These are phyloP conservation scores for Cephus pygmeus DNA, from an alignment of 2,888 invertebrate species.

Conservation along the genomic window DNA sequence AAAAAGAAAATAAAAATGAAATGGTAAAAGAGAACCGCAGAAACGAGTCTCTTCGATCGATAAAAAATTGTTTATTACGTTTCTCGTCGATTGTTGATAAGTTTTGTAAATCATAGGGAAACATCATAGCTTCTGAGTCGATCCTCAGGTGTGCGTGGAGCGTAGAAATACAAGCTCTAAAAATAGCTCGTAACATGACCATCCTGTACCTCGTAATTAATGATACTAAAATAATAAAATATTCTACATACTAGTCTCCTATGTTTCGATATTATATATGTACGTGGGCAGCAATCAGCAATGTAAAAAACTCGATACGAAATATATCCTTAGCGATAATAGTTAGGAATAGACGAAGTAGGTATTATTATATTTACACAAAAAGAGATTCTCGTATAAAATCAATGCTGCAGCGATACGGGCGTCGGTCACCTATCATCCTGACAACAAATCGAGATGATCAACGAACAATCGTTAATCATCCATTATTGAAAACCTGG, in stretches of 20 bases:
- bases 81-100: conserved; percentile 10
- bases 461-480: not conserved
- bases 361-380: conserved; percentile 17
- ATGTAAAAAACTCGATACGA: conserved; percentile 4
- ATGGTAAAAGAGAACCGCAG: not conserved
- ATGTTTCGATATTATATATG: conserved; percentile 9
- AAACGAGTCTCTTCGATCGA: conserved; percentile 15
- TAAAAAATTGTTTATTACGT: conserved; percentile 34
- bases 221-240: conserved; percentile 6
- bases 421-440: not conserved
- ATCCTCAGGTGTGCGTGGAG: not conserved
- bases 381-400: conserved; percentile 16
- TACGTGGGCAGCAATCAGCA: conserved; percentile 7
- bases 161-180: conserved; percentile 8
- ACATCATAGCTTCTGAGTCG: not conserved
- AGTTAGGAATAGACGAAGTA: conserved; percentile 8
- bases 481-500: not conserved
- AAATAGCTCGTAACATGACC: conserved; percentile 19
- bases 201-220: conserved; percentile 4
- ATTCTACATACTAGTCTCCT: conserved; percentile 11
- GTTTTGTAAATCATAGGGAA: conserved; percentile 9
- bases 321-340: conserved; percentile 3
- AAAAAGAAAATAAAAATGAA: not conserved
- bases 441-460: not conserved
- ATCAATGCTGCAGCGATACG: conserved; percentile 10